Percentiles rank a stretch among this genome's conserved stretches.
Conservation (phyloP, 2,113 vertebrate genomes). For the Oryzias melastigma region DNA sequence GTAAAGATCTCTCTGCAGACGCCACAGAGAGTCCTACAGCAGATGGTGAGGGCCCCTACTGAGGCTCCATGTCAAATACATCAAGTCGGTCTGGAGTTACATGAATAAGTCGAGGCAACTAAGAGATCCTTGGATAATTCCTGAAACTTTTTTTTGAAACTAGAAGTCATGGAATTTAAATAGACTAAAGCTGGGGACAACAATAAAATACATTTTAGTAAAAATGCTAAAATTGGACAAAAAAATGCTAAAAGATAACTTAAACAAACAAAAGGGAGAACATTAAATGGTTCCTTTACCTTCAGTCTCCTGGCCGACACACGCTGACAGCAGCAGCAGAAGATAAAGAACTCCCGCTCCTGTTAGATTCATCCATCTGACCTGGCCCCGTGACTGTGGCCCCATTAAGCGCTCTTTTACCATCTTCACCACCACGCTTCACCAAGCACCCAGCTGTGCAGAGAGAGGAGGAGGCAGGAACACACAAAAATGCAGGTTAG, state of each 20-base stretch:
- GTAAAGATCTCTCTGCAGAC: constrained; percentile 19
- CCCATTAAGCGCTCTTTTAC: constrained; percentile 39
- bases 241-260: too few species aligned
- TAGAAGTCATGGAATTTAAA: too few species aligned
- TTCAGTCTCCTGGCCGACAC: constrained; percentile 67
- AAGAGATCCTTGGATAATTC: not conserved
- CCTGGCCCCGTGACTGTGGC: constrained; percentile 39
- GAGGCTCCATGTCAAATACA: constrained; percentile 7
- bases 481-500: constrained; percentile 32
- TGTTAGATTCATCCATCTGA: constrained; percentile 51
- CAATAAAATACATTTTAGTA: too few species aligned
- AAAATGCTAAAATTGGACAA: too few species aligned
- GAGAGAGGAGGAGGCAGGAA: constrained; percentile 22
- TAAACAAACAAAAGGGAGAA: not conserved
- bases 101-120: not conserved
- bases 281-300: constrained; percentile 44
- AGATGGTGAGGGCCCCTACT: constrained; percentile 17
- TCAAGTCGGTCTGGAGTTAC: constrained; percentile 12
- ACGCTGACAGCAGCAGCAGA: constrained; percentile 65
- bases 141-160: not conserved
- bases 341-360: constrained; percentile 60
- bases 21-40: constrained; percentile 8
- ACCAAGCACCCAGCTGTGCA: constrained; percentile 54
- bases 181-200: too few species aligned
- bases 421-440: constrained; percentile 68